Base-by-base conservation (phyloP, 2,113 vertebrate genomes). In the Physeter macrocephalus region DNA sequence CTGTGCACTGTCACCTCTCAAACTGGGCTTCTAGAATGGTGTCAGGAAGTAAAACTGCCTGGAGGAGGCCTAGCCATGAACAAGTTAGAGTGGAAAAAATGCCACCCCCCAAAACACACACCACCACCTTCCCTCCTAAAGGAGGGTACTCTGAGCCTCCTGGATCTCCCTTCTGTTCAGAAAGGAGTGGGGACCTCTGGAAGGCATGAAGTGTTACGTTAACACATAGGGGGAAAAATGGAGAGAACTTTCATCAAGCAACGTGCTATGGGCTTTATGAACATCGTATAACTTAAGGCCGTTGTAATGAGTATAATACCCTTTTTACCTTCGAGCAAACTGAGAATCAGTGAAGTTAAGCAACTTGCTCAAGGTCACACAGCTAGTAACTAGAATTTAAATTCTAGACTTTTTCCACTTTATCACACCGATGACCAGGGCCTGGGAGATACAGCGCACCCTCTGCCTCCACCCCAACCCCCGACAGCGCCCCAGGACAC, bases 291-390 rank as follows among this genome's bases (percentile, higher is more conserved):
- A 52, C 23, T 84, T 49, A 36, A 83, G 20, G 29, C 64, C 57
- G 3, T 49, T 18, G 17, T 52, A 75, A 88, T 39, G 74, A 64
- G 54, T 59, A 5, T 29, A 83, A 93, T 41, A 25, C 5, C 61
- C 34, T 21, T 36, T 92, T 64, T 61, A 84, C 61, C 36, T 52
- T 57, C 41, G n/a, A 88, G 52, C 52, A 77, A 90, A 88, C n/a
- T 6, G 84, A 85, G 46, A 36, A 86, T 86, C 66, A 18, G 85
- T 64, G 13, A 94, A 87, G 88, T 93, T 43, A 57, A 84, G 75
- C 34, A 91, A 95, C 41, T 88, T 66, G 57, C 66, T 95, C 92
- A 94, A 78, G 41, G 87, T 84, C 96, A 94, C 88, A 46, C 34
- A 80, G 84, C 90, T 62, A 43, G 43, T 15, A 81, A 52, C 59